These are phyloP conservation scores for Hyperoplus immaculatus DNA, from an alignment of 2,797 vertebrate species.

Conservation along the genomic window DNA sequence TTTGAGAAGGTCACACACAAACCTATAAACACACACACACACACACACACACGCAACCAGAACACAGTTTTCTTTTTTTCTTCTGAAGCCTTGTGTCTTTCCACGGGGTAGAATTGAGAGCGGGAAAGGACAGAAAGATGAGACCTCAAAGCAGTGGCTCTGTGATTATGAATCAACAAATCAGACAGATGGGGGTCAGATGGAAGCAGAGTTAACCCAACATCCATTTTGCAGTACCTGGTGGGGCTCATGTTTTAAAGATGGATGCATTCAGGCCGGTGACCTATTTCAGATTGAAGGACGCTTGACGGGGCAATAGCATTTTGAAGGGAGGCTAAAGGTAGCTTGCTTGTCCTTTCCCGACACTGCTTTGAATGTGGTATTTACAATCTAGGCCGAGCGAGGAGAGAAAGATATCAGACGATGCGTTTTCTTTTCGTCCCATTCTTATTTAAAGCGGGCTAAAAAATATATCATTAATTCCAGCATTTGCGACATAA, in stretches of 20 bases:
- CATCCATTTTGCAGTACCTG: conserved; percentile 57
- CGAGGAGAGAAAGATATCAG: conserved; percentile 64
- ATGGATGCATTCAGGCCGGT: conserved; percentile 55
- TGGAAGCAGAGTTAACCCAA: conserved; percentile 61
- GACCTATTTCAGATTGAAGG: conserved; percentile 71
- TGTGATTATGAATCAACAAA: conserved; percentile 76
- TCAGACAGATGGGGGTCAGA: conserved; percentile 68
- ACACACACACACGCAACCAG: conserved; percentile 5
- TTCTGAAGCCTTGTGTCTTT: conserved; percentile 31
- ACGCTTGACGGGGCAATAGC: conserved; percentile 54
- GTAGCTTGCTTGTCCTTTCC: conserved; percentile 59
- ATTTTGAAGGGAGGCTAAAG: conserved; percentile 67
- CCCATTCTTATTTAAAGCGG: conserved; percentile 69
- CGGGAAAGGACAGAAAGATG: conserved; percentile 64
- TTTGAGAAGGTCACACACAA: not conserved
- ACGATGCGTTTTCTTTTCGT: conserved; percentile 63
- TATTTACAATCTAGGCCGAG: conserved; percentile 79
- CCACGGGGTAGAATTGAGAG: conserved; percentile 48
- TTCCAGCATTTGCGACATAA: conserved; percentile 66
- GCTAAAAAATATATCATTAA: conserved; percentile 62
- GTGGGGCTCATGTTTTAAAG: conserved; percentile 71
- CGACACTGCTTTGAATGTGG: conserved; percentile 55
- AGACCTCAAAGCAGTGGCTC: conserved; percentile 58
- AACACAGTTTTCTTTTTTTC: conserved; percentile 19
- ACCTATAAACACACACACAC: not conserved